phyloP scores from a whole-genome alignment of 2,113 vertebrate species.

The Boulengeromyrus knoepffleri region DNA sequence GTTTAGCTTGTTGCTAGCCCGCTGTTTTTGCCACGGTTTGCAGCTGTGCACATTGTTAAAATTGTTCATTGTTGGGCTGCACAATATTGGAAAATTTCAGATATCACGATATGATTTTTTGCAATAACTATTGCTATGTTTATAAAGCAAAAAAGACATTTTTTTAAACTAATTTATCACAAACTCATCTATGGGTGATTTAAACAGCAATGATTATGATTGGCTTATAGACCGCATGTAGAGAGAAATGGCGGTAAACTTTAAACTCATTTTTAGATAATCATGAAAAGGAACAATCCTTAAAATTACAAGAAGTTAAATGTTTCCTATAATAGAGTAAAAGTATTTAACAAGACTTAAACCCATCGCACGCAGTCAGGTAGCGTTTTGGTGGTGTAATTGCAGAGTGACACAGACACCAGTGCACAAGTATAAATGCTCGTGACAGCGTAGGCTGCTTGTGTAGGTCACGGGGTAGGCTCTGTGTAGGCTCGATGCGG shows the following conservation, averaged over 20 bases:
- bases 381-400: too few relatives aligned
- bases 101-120: background rate
- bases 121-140: background rate
- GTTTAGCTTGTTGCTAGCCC: background rate
- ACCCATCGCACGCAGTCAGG: background rate
- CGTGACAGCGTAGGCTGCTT: too few relatives aligned
- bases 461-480: background rate
- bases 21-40: background rate
- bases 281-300: background rate
- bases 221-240: background rate
- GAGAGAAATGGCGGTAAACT: background rate
- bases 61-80: too few relatives aligned
- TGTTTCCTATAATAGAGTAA: background rate
- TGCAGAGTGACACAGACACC: background rate
- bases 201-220: background rate
- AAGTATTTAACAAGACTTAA: background rate
- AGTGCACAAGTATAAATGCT: background rate
- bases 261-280: background rate
- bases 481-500: background rate
- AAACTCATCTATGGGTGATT: background rate
- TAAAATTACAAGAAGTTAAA: background rate
- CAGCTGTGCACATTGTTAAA: too few relatives aligned
- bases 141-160: background rate
- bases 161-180: too few relatives aligned
- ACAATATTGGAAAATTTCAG: background rate